A percentile compares a stretch with the other conserved stretches of the same genome.
Evolutionary conservation across 1,140 invertebrate species (phyloP).

Genomic region (Aphelenchoides fujianensis): DNA sequence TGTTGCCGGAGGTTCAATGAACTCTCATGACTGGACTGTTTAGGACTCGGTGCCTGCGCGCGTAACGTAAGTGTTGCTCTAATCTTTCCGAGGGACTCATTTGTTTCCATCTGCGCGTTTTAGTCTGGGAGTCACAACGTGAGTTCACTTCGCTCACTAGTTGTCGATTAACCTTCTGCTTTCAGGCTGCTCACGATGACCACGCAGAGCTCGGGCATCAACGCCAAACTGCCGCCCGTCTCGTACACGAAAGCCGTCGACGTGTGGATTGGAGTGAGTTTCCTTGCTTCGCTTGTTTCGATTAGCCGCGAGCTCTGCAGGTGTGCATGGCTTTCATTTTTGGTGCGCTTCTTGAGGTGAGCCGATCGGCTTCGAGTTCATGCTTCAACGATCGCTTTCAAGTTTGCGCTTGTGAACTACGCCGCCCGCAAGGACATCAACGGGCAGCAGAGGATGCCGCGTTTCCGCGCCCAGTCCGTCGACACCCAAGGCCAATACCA

Average conservation of each 20-base stretch:
- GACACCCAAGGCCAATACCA: slow-evolving; percentile 18
- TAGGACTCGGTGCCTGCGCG: slow-evolving; percentile 63
- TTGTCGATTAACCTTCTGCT: slow-evolving; percentile 8
- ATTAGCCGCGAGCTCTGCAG: neutral
- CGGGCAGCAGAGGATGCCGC: slow-evolving; percentile 43
- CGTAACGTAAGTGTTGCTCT: too few species aligned
- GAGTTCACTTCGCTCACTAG: slow-evolving; percentile 21
- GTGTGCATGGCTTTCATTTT: slow-evolving; percentile 82
- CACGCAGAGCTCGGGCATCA: slow-evolving; percentile 90
- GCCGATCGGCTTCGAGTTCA: neutral
- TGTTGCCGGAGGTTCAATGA: neutral
- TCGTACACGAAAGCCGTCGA: slow-evolving; percentile 79
- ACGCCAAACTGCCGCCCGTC: slow-evolving; percentile 88
- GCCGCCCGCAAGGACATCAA: slow-evolving; percentile 79
- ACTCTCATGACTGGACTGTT: slow-evolving; percentile 6
- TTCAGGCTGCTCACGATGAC: slow-evolving; percentile 84
- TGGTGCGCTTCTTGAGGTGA: slow-evolving; percentile 77
- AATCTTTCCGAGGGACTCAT: too few species aligned
- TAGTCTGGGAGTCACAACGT: slow-evolving; percentile 54
- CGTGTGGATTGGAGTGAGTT: slow-evolving; percentile 53
- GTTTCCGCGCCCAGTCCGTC: slow-evolving; percentile 9
- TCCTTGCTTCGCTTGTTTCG: neutral
- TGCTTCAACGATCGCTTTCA: slow-evolving; percentile 30
- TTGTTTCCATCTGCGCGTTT: too few species aligned
- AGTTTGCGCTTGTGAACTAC: slow-evolving; percentile 90